Base-by-base conservation (phyloP, 2,113 vertebrate species). In the Phodopus roborovskii region DNA sequence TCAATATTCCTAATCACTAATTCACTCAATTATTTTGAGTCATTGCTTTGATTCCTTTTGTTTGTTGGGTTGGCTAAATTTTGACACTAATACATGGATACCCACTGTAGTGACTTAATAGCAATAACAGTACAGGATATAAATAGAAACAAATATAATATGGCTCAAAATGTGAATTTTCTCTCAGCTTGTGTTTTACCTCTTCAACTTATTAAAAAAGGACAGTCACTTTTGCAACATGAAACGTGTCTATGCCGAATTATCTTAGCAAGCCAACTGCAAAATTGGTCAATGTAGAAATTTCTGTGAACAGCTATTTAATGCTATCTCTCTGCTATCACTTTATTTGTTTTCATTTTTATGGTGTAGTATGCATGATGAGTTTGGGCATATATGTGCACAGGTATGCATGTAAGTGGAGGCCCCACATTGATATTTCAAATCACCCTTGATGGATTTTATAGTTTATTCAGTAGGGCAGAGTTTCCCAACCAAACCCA, bases 161-260 rank as follows among this genome's bases (percentile, higher is more conserved):
- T 75, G n/a, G 77, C 53, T 71, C 78, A 7, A 87, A 90, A 81
- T 62, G n/a, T 79, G n/a, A 79, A 33, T 84, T 91, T 85, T 83
- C 62, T 86, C 7, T 68, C 17, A 78, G 4, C 5, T 11, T 16
- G 17, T 70, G 3, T 68, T 93, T 91, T 62, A 64, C 20, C 20
- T 92, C 10, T 77, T 87, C 11, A 85, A 26, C 81, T 15, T 82
- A 1, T 93, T 53, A 53, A 26, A 64, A 66, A 83, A 56, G 1
- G n/a, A n/a, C 13, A 86, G 48, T 58, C 22, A 77, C 4, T 13
- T 94, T 74, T 66, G 82, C 9, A 48, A 79, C 10, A 33, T 53
- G 73, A 90, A 92, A 60, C 45, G 24, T 9, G 68, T 20, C 13
- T 10, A 16, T 68, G 7, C 12, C 56, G 42, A 68, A 22, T 71